Evolutionary conservation across 2,888 invertebrate genomes (phyloP).

Genomic region (Aspidiotus destructor): DNA sequence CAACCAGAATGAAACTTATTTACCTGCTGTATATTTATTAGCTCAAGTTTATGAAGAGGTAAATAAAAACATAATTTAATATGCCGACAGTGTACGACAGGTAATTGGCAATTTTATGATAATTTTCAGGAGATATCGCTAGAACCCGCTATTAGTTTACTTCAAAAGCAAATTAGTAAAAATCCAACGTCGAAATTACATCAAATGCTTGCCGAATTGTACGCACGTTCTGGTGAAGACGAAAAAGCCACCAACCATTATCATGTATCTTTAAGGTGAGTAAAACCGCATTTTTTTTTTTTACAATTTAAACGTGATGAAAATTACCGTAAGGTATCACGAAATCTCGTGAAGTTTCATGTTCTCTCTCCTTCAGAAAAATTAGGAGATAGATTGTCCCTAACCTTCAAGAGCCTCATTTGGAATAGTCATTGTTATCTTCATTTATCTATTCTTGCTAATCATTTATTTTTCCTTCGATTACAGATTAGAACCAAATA

Average conservation of each 20-base stretch:
- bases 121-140: constrained; percentile 49
- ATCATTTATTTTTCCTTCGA: no score
- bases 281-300: constrained; percentile 25
- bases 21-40: constrained; percentile 62
- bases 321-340: neutral
- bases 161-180: constrained; percentile 55
- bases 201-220: constrained; percentile 56
- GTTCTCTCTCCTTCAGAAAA: neutral
- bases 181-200: constrained; percentile 55
- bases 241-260: constrained; percentile 62
- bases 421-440: no score
- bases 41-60: constrained; percentile 58
- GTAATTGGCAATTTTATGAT: neutral
- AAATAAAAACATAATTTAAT: constrained; percentile 28
- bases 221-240: constrained; percentile 52
- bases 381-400: no score
- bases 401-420: no score
- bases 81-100: neutral
- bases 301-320: neutral
- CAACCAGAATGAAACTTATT: constrained; percentile 57
- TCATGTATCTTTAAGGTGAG: constrained; percentile 54
- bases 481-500: constrained; percentile 22
- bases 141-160: constrained; percentile 57
- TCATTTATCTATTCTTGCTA: no score
- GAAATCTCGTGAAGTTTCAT: neutral